These are phyloP conservation scores for Macrophya alboannulata DNA, from an alignment of 2,888 invertebrate genomes.

Conservation along the genomic window DNA sequence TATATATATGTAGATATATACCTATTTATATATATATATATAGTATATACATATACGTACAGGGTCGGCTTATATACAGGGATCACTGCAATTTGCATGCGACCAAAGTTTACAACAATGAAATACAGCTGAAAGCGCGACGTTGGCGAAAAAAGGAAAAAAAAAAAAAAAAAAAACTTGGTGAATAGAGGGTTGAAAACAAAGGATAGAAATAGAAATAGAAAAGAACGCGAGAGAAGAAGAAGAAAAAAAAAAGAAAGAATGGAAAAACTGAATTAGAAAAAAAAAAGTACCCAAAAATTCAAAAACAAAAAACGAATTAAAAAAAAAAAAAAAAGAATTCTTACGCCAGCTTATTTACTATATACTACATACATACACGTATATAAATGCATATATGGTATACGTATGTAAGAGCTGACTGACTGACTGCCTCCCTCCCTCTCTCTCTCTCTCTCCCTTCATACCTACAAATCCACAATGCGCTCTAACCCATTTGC, in stretches of 20 bases:
- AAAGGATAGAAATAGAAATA: conserved; percentile 45
- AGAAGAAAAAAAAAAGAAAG: conserved; percentile 48
- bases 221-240: too few species aligned
- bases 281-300: not conserved
- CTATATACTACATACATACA: too few species aligned
- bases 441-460: too few species aligned
- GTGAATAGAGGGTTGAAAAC: conserved; percentile 54
- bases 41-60: not conserved
- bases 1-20: not conserved
- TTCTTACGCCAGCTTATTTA: not conserved
- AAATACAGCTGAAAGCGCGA: conserved; percentile 64
- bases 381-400: not conserved
- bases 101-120: conserved; percentile 69
- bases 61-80: conserved; percentile 45
- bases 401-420: not conserved
- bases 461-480: conserved; percentile 7
- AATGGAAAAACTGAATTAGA: not conserved
- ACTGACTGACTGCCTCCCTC: too few species aligned
- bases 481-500: conserved; percentile 28
- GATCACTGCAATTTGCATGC: conserved; percentile 72
- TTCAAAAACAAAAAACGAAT: not conserved
- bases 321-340: not conserved
- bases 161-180: conserved; percentile 18
- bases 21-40: not conserved
- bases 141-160: not conserved